A percentile compares a stretch with the other conserved stretches of the same genome.
Evolutionary conservation across 2,797 vertebrate genomes (phyloP).

Genomic region (Sebastes hubbsi): DNA sequence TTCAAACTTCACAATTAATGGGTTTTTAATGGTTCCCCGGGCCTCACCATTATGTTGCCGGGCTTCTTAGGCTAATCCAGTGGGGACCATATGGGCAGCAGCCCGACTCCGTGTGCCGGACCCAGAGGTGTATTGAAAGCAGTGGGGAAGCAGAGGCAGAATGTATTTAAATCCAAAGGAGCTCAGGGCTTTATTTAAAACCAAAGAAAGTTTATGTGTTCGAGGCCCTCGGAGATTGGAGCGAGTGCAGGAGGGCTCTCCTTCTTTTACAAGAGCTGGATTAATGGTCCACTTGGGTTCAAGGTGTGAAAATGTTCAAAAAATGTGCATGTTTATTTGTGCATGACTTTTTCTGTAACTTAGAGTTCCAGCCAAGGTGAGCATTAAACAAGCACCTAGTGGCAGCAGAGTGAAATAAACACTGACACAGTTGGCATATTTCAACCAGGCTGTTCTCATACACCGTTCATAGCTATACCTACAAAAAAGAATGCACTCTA

Average conservation of each 20-base stretch:
- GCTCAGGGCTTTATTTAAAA: slow-evolving; percentile 73
- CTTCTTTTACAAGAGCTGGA: slow-evolving; percentile 47
- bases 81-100: slow-evolving; percentile 78
- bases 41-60: slow-evolving; percentile 73
- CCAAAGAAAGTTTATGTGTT: slow-evolving; percentile 76
- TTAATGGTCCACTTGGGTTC: slow-evolving; percentile 57
- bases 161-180: slow-evolving; percentile 66
- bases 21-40: slow-evolving; percentile 79
- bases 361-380: background rate
- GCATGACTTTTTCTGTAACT: background rate
- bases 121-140: slow-evolving; percentile 67
- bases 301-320: slow-evolving; percentile 44
- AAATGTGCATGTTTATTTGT: background rate
- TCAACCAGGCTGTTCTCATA: background rate
- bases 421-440: slow-evolving; percentile 47
- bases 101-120: slow-evolving; percentile 63
- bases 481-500: no score
- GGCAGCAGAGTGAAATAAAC: slow-evolving; percentile 36
- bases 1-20: slow-evolving; percentile 79
- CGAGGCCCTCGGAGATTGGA: slow-evolving; percentile 47
- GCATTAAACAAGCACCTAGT: slow-evolving; percentile 2
- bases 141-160: slow-evolving; percentile 48
- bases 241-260: slow-evolving; percentile 35
- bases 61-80: slow-evolving; percentile 73
- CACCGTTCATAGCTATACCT: no score